phyloP scores from a whole-genome alignment of 2,113 vertebrate genomes.

The Bujurquina vittata region DNA sequence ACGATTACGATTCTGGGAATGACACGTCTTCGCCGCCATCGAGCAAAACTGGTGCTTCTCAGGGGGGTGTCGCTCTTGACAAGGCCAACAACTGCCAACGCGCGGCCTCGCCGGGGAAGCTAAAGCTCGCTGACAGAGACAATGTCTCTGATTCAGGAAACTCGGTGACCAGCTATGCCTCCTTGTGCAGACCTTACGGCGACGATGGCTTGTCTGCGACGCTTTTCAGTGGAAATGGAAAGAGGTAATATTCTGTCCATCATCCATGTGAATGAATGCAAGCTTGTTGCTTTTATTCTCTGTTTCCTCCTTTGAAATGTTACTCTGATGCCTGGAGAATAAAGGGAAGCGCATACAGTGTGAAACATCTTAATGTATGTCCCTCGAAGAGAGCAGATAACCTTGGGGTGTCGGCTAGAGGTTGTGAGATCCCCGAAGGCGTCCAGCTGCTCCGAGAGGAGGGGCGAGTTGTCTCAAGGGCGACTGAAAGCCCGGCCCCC shows the following conservation, averaged over 20 bases:
- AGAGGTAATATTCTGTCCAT: constrained; percentile 65
- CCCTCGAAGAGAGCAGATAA: constrained; percentile 78
- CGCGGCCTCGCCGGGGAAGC: constrained; percentile 79
- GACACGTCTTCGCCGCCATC: constrained; percentile 95
- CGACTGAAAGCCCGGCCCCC: constrained; percentile 63
- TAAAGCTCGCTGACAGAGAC: constrained; percentile 83
- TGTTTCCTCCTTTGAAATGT: constrained; percentile 36
- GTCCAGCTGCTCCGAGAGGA: constrained; percentile 58
- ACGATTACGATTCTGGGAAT: constrained; percentile 97
- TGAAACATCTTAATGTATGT: constrained; percentile 20
- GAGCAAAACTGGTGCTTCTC: constrained; percentile 86
- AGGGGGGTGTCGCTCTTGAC: constrained; percentile 78
- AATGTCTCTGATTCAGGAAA: constrained; percentile 95
- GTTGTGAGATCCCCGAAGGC: constrained; percentile 67
- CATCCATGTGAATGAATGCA: constrained; percentile 1
- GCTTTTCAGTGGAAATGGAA: constrained; percentile 56
- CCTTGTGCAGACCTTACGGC: constrained; percentile 84
- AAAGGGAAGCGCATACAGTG: neutral
- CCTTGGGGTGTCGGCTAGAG: constrained; percentile 73
- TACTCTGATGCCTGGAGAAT: neutral
- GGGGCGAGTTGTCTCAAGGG: constrained; percentile 54
- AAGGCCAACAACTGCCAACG: constrained; percentile 68
- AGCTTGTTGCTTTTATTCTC: constrained; percentile 22
- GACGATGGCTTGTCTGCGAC: constrained; percentile 77
- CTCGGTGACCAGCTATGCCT: constrained; percentile 94